These are phyloP conservation scores for Eupithecia centaureata DNA, from an alignment of 2,888 invertebrate species.

Conservation along the genomic window DNA sequence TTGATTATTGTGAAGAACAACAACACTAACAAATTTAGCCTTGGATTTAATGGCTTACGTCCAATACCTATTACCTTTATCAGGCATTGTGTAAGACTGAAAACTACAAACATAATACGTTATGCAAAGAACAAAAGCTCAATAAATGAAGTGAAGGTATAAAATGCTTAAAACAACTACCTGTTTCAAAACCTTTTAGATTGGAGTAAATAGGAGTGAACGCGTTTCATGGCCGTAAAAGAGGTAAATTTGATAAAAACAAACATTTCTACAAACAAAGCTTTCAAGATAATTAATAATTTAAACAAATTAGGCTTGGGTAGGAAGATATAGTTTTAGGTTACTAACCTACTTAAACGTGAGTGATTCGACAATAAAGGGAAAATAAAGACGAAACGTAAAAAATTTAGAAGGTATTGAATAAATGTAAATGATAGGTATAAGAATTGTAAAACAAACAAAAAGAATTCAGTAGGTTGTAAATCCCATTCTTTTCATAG, in stretches of 20 bases:
- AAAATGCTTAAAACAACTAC: too few species aligned
- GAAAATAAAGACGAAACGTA: too few species aligned
- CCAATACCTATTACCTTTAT: neutral
- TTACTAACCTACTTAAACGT: too few species aligned
- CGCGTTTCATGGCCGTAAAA: neutral
- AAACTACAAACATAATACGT: too few species aligned
- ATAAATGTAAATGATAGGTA: too few species aligned
- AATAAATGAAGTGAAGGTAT: neutral
- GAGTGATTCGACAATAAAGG: too few species aligned
- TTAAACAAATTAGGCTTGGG: too few species aligned
- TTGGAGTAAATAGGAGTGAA: neutral
- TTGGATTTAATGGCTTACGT: conserved; percentile 5
- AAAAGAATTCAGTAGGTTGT: neutral
- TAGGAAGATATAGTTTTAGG: neutral
- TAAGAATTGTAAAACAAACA: too few species aligned
- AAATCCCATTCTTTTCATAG: neutral
- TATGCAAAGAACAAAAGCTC: neutral
- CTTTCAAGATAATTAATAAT: too few species aligned
- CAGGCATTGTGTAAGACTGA: neutral
- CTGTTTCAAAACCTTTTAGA: neutral
- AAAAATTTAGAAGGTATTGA: neutral
- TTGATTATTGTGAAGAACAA: neutral
- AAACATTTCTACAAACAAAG: neutral
- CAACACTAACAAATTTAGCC: neutral
- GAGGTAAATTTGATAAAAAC: neutral